Base-by-base conservation (phyloP, 1,140 invertebrate species). In the Scaptomyza graminum region DNA sequence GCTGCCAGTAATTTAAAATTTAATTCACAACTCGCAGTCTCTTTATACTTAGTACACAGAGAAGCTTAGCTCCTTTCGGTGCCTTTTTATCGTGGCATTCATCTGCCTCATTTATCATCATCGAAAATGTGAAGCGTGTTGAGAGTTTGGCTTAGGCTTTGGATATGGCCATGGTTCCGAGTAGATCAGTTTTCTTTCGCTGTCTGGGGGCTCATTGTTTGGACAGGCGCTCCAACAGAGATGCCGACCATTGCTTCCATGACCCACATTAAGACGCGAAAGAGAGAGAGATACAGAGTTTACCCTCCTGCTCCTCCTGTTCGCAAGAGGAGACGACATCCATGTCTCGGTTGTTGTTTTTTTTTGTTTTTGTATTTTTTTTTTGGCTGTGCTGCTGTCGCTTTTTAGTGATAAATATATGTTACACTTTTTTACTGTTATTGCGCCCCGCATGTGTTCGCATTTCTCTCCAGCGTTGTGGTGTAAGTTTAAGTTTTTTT, bases 351-450 rank as follows among this genome's bases (percentile, higher is more conserved):
- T 41, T 60, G 8, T 62, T 3, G 62, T 12, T 54, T 13, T 52
- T 8, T 51, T 13, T 44, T 3, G 44, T 4, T 18, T 18, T 18
- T 18, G 3, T 3, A 18, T 18, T 52, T 37, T 61, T 67, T 64
- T 74, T 74, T 74, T 5, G 56, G 51, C 37, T 69, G 28, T 47
- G 50, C 18, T 62, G 68, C 59, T 70, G 71, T 74, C 71, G 66
- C 59, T 70, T 74, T 74, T 74, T 55, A 69, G 65, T 74, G 71
- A 74, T 74, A 74, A 74, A 74, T 74, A 74, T 70, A 74, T 74
- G 66, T 74, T 74, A 74, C 66, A 74, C 71, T 69, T 69, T 74
- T 74, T 74, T 74, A 74, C 66, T 74, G 71, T 69, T 74, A 74
- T 74, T 69, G 71, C 66, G 57, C 71, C 47, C 65, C 66, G 57